phyloP scores from a whole-genome alignment of 2,113 vertebrate species.

The Cavia aperea region DNA sequence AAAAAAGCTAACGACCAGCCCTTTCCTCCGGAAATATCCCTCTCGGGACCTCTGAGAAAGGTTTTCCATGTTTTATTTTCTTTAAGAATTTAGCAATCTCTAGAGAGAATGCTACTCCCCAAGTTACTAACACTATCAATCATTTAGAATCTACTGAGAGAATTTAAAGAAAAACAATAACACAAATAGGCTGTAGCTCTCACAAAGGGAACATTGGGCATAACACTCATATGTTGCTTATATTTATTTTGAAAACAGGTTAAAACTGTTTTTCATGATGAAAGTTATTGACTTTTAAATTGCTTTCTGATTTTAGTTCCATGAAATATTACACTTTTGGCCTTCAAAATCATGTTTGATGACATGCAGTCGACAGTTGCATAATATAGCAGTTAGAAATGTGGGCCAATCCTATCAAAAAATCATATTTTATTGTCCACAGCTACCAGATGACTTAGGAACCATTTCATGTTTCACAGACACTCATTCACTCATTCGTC shows the following conservation, averaged over 20 bases:
- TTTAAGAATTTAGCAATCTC: conserved; percentile 22
- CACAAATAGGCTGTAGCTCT: neutral
- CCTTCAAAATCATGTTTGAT: conserved; percentile 56
- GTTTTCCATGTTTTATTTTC: neutral
- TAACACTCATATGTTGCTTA: neutral
- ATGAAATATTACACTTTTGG: conserved; percentile 52
- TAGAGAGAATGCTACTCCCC: neutral
- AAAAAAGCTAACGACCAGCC: conserved; percentile 6
- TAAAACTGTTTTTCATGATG: conserved; percentile 16
- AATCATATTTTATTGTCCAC: conserved; percentile 47
- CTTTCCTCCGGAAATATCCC: conserved; percentile 29
- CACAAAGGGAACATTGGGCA: neutral
- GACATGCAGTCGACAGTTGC: conserved; percentile 10
- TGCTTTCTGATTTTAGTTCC: conserved; percentile 41
- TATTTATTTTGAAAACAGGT: conserved; percentile 45
- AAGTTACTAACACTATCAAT: neutral
- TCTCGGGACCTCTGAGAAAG: neutral
- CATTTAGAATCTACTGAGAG: neutral
- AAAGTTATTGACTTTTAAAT: conserved; percentile 58
- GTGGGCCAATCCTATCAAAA: conserved; percentile 40
- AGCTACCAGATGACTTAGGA: conserved; percentile 28
- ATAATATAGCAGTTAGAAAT: conserved; percentile 51
- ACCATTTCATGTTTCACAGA: conserved; percentile 34
- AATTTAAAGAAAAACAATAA: neutral
- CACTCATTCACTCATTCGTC: conserved; percentile 32